Conservation (phyloP, 2,797 vertebrate species). For the Crocidura indochinensis region DNA sequence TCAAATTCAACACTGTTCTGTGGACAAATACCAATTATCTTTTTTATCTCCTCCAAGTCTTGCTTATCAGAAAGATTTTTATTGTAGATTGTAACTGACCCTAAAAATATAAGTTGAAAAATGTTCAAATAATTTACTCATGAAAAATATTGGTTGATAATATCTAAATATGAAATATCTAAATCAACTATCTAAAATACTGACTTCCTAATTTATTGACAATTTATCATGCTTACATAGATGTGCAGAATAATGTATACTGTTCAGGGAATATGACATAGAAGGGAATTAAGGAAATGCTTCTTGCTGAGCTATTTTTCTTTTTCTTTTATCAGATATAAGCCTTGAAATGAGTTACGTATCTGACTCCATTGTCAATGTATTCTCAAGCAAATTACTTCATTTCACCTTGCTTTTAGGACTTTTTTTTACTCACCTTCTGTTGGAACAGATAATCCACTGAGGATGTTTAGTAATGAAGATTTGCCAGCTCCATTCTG, state of each 20-base stretch:
- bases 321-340: neutral
- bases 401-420: neutral
- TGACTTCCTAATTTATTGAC: neutral
- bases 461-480: constrained; percentile 95
- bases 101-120: constrained; percentile 82
- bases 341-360: neutral
- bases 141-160: constrained; percentile 26
- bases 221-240: neutral
- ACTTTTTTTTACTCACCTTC: constrained; percentile 88
- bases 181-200: constrained; percentile 32
- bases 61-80: constrained; percentile 91
- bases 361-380: neutral
- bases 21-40: constrained; percentile 94
- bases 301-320: neutral
- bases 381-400: too few species aligned
- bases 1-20: constrained; percentile 96
- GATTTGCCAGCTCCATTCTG: constrained; percentile 97
- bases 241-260: neutral
- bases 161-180: neutral
- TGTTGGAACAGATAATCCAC: constrained; percentile 93
- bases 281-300: neutral
- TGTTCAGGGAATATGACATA: neutral
- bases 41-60: constrained; percentile 92
- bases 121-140: constrained; percentile 12
- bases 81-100: constrained; percentile 94